Conservation (phyloP, 2,888 invertebrate species). For the Tetranychus piercei region DNA sequence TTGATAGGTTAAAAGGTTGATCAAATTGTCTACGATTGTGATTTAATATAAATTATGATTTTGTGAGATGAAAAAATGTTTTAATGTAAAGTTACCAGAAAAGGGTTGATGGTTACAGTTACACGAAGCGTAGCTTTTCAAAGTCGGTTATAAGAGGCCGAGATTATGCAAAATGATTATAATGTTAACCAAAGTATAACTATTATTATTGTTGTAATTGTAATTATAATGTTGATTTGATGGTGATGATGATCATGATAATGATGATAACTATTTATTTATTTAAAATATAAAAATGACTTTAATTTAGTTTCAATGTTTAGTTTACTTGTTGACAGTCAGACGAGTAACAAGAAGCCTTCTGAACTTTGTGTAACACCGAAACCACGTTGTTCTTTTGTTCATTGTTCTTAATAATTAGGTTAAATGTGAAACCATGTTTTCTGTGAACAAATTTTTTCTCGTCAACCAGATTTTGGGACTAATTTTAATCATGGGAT, state of each 20-base stretch:
- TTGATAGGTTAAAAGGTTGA: not conserved
- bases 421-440: not conserved
- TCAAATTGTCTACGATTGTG: not conserved
- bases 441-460: not conserved
- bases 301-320: not conserved
- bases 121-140: not conserved
- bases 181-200: not conserved
- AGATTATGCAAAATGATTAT: not conserved
- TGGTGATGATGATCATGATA: not conserved
- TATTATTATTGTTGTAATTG: not conserved
- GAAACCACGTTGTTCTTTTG: not conserved
- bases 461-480: not conserved
- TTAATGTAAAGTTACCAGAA: not conserved
- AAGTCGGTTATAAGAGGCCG: not conserved
- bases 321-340: not conserved
- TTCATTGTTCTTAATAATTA: not conserved
- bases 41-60: no score
- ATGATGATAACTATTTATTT: no score
- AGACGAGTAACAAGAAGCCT: not conserved
- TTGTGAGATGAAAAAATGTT: no score
- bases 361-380: not conserved
- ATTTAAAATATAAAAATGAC: not conserved
- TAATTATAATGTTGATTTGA: not conserved
- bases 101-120: not conserved
- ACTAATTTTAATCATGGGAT: not conserved